Evolutionary conservation across 2,797 vertebrate genomes (phyloP).

Genomic region (Chelon labrosus): DNA sequence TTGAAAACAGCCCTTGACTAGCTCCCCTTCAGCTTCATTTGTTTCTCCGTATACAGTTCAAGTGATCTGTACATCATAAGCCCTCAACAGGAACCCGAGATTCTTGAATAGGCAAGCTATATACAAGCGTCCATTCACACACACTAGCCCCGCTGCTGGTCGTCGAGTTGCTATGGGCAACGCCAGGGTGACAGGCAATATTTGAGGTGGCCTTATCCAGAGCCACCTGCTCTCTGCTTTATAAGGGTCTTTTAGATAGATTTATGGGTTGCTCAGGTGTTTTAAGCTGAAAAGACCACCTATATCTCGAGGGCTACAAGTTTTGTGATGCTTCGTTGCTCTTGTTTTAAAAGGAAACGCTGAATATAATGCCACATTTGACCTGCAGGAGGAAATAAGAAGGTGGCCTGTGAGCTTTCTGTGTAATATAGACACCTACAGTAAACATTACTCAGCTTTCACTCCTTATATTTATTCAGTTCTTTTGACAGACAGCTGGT

Average conservation of each 20-base stretch:
- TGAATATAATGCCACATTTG: background rate
- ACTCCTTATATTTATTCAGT: background rate
- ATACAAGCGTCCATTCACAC: background rate
- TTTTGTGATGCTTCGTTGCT: conserved; percentile 3
- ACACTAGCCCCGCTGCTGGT: background rate
- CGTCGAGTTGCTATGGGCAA: conserved; percentile 53
- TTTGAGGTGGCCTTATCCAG: conserved; percentile 51
- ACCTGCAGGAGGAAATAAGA: background rate
- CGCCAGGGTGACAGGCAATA: conserved; percentile 41
- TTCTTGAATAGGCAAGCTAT: background rate
- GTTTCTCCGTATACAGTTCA: conserved; percentile 4
- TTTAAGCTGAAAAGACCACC: background rate
- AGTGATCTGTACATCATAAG: conserved; percentile 20
- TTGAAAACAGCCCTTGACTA: background rate
- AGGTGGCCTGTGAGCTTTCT: background rate
- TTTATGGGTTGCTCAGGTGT: background rate
- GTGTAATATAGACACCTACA: background rate
- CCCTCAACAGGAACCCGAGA: background rate
- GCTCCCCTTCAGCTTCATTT: conserved; percentile 13
- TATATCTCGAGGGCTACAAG: background rate
- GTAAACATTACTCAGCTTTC: background rate
- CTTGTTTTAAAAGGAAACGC: background rate
- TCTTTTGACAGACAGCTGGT: background rate
- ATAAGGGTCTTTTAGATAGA: background rate
- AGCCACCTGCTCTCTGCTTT: conserved; percentile 34